phyloP scores from a whole-genome alignment of 2,888 invertebrate species.

The Eilema sororculum region DNA sequence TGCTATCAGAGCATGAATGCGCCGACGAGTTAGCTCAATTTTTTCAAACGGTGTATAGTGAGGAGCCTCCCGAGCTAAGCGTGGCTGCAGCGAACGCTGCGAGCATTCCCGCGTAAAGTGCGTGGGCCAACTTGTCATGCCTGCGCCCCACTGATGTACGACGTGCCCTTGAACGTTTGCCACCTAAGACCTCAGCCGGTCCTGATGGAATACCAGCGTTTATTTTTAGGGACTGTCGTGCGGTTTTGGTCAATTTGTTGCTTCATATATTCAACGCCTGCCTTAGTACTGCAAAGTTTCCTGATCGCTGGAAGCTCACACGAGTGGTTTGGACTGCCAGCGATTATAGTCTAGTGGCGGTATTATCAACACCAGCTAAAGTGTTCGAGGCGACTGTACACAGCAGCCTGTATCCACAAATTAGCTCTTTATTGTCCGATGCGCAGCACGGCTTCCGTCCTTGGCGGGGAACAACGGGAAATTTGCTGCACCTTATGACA shows the following conservation, averaged over 20 bases:
- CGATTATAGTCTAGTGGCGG: neutral
- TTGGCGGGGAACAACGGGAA: neutral
- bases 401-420: no score
- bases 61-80: no score
- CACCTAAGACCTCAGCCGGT: conserved; percentile 8
- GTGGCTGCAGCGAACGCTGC: no score
- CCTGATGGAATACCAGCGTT: conserved; percentile 22
- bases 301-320: neutral
- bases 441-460: neutral
- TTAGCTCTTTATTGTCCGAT: no score
- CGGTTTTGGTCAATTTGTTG: conserved; percentile 13
- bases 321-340: neutral
- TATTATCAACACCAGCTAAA: neutral
- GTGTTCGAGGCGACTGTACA: no score
- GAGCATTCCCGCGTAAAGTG: no score
- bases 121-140: no score
- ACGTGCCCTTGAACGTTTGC: neutral
- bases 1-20: conserved; percentile 12
- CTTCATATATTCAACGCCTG: conserved; percentile 8
- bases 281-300: no score
- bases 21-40: conserved; percentile 12
- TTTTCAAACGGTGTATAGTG: conserved; percentile 8
- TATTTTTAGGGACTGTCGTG: conserved; percentile 21
- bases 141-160: no score
- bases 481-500: no score